A percentile compares a stretch with the other conserved stretches of the same genome.
Evolutionary conservation across 2,797 vertebrate species (phyloP).

Genomic region (Heteromormyrus szaboi): DNA sequence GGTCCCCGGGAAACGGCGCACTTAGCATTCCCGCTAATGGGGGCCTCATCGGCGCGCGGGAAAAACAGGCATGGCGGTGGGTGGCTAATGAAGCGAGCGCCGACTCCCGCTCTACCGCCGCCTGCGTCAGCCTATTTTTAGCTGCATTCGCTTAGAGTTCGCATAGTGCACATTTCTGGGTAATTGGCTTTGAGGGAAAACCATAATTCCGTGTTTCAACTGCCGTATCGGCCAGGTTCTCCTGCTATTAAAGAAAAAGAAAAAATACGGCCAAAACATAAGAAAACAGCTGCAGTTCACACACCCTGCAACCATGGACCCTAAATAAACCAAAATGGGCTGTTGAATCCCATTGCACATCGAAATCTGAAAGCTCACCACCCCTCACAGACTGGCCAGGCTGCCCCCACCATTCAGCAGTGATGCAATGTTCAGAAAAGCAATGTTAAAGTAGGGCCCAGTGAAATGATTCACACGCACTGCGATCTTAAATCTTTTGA

Average conservation of each 20-base stretch:
- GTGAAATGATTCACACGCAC: neutral
- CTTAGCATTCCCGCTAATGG: neutral
- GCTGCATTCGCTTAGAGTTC: constrained; percentile 33
- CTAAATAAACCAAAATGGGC: neutral
- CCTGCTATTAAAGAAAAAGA: constrained; percentile 33
- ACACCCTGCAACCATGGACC: constrained; percentile 32
- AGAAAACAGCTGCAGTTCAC: constrained; percentile 30
- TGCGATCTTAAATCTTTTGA: neutral
- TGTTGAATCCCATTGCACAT: neutral
- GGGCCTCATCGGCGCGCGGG: neutral
- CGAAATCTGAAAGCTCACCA: neutral
- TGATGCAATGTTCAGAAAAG: neutral
- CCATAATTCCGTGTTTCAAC: neutral
- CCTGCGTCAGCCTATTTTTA: constrained; percentile 35
- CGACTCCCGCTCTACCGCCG: neutral
- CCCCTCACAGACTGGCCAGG: neutral
- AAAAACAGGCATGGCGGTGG: neutral
- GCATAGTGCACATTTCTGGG: constrained; percentile 41
- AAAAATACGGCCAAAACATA: constrained; percentile 15
- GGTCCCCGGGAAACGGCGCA: neutral
- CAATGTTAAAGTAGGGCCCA: neutral
- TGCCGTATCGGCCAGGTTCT: neutral
- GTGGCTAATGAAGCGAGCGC: neutral
- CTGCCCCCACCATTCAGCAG: neutral
- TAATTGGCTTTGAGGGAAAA: constrained; percentile 35